A percentile compares a stretch with the other conserved stretches of the same genome.
Evolutionary conservation across 2,888 invertebrate species (phyloP).

Genomic region (Apodemia hepburni): DNA sequence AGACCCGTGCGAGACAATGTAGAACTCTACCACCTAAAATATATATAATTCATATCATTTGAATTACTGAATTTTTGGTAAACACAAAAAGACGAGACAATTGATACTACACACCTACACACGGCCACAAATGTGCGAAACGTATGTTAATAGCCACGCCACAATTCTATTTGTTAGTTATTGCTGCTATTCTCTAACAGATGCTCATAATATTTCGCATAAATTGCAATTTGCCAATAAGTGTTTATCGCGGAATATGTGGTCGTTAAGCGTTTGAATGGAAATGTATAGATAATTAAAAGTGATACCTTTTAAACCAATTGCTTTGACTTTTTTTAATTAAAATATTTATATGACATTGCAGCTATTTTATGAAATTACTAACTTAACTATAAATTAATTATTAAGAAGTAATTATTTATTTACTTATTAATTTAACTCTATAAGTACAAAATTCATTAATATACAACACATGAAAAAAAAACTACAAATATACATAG

Average conservation of each 20-base stretch:
- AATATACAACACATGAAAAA: no score
- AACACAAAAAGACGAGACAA: not conserved
- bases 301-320: not conserved
- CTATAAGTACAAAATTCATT: no score
- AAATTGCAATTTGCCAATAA: constrained; percentile 4
- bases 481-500: no score
- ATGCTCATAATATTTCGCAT: constrained; percentile 7
- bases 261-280: not conserved
- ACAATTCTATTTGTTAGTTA: constrained; percentile 1
- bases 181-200: constrained; percentile 9
- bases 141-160: not conserved
- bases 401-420: no score
- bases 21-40: no score
- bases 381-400: no score
- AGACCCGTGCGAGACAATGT: no score
- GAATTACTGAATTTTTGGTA: no score
- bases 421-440: no score
- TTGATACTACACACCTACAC: not conserved
- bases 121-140: constrained; percentile 1
- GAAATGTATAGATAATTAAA: not conserved
- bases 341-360: no score
- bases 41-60: no score
- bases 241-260: not conserved
- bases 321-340: not conserved
- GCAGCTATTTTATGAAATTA: no score